Evolutionary conservation across 2,888 invertebrate species (phyloP).

Genomic region (Habroteleia sp.): DNA sequence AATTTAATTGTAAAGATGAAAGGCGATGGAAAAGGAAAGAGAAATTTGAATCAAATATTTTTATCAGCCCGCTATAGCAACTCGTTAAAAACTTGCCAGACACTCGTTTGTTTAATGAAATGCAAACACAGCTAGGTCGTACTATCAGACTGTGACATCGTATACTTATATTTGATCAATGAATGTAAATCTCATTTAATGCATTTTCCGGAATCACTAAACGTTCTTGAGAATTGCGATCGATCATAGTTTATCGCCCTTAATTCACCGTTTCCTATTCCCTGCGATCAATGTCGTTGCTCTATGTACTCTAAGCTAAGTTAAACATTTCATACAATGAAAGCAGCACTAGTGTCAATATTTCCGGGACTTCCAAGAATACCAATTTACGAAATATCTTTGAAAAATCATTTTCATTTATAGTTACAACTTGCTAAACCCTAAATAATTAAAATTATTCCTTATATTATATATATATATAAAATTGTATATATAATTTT

Average conservation of each 20-base stretch:
- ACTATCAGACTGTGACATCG: slow-evolving; percentile 35
- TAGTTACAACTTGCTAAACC: too few relatives aligned
- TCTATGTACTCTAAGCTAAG: slow-evolving; percentile 30
- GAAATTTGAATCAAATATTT: background rate
- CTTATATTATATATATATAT: too few relatives aligned
- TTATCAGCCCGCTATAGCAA: slow-evolving; percentile 20
- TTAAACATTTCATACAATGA: slow-evolving; percentile 26
- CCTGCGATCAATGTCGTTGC: slow-evolving; percentile 47
- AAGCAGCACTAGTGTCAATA: slow-evolving; percentile 27
- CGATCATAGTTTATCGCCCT: slow-evolving; percentile 63
- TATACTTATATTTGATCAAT: slow-evolving; percentile 42
- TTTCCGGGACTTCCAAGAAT: slow-evolving; percentile 15
- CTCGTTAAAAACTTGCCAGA: slow-evolving; percentile 12
- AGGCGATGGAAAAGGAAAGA: too few relatives aligned
- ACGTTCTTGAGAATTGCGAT: slow-evolving; percentile 58
- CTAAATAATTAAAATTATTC: too few relatives aligned
- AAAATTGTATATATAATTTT: too few relatives aligned
- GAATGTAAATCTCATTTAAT: slow-evolving; percentile 53
- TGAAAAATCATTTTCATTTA: too few relatives aligned
- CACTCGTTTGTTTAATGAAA: slow-evolving; percentile 16
- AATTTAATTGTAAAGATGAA: too few relatives aligned
- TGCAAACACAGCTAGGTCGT: slow-evolving; percentile 10
- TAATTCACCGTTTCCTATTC: slow-evolving; percentile 56
- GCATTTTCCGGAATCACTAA: slow-evolving; percentile 52
- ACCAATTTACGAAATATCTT: too few relatives aligned